phyloP scores from a whole-genome alignment of 2,113 vertebrate genomes.

The Emydocephalus ijimae region DNA sequence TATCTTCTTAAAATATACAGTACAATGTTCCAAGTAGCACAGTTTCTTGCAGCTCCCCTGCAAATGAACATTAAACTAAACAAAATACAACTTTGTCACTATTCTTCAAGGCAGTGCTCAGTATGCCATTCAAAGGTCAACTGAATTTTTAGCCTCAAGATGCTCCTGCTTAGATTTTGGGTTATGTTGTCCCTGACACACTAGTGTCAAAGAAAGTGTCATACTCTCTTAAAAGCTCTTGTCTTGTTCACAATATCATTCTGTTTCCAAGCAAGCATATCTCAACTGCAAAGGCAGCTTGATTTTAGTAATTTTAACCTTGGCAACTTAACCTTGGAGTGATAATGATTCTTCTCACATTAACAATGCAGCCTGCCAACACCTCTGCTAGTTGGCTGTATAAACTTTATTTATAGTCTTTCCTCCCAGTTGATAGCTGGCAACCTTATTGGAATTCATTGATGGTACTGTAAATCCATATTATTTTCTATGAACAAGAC shows the following conservation, averaged over 20 bases:
- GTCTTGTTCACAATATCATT: neutral
- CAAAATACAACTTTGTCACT: neutral
- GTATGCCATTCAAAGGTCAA: neutral
- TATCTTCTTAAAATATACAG: too few species aligned
- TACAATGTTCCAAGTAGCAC: too few species aligned
- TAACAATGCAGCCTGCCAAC: slow-evolving; percentile 4
- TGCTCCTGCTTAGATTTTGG: neutral
- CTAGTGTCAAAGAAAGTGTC: neutral
- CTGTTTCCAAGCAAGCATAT: neutral
- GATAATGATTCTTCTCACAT: neutral
- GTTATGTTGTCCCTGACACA: neutral
- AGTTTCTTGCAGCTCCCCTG: neutral
- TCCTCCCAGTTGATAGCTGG: neutral
- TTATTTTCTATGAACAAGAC: neutral
- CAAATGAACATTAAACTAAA: neutral
- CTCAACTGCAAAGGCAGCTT: neutral
- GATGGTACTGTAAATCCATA: neutral
- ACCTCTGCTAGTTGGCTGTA: neutral
- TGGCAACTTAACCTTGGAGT: neutral
- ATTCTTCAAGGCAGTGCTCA: neutral
- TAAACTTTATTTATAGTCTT: neutral
- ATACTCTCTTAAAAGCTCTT: neutral
- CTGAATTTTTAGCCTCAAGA: neutral
- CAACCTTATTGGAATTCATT: neutral
- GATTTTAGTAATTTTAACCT: neutral